Percentiles rank a stretch among this genome's conserved stretches.
phyloP scores from a whole-genome alignment of 2,797 vertebrate genomes.

The Poecile montanus region DNA sequence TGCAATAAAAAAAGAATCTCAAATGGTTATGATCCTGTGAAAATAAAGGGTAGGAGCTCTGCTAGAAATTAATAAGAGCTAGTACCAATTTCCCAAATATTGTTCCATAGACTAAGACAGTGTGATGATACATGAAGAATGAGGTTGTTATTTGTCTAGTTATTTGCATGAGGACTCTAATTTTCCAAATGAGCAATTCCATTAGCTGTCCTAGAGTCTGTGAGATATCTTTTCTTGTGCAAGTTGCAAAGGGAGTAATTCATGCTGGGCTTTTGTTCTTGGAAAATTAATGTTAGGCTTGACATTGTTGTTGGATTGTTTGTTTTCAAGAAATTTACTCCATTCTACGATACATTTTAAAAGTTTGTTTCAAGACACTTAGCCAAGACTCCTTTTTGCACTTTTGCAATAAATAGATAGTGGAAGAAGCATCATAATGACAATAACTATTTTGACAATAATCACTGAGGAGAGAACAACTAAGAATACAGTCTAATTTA shows the following conservation, averaged over 20 bases:
- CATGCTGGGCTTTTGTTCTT: not conserved
- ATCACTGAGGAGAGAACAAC: not conserved
- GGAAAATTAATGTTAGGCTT: conserved; percentile 1
- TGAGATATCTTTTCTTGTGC: not conserved
- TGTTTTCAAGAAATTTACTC: not conserved
- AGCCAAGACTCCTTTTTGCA: not conserved
- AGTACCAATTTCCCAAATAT: not conserved
- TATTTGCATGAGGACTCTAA: conserved; percentile 39
- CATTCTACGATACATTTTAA: not conserved
- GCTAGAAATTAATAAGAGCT: not conserved
- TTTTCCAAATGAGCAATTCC: conserved; percentile 49
- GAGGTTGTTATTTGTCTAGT: conserved; percentile 13
- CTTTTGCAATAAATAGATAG: not conserved
- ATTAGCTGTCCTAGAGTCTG: not conserved
- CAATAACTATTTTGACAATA: not conserved
- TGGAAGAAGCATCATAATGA: not conserved
- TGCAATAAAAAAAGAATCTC: not conserved
- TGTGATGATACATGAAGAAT: not conserved
- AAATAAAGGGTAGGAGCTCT: not conserved
- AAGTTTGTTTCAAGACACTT: not conserved
- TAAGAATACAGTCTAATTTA: not conserved
- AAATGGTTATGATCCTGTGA: not conserved
- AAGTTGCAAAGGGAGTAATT: not conserved
- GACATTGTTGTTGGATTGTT: not conserved
- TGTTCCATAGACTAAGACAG: not conserved